Base-by-base conservation (phyloP, 2,113 vertebrate genomes). In the Lophura nycthemera region DNA sequence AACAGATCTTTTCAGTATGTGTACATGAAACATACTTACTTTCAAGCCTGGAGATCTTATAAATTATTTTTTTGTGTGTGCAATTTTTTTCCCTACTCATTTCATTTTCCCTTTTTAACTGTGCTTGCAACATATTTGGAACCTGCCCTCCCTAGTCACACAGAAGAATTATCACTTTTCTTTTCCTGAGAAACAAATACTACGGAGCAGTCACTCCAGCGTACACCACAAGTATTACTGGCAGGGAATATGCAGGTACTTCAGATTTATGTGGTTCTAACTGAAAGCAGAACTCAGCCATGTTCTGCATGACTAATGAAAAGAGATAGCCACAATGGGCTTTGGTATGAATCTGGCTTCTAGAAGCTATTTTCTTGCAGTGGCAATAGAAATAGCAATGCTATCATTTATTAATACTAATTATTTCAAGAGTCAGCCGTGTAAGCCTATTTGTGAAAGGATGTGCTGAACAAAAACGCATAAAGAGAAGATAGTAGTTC, bases 241-340 rank as follows among this genome's bases (percentile, higher is more conserved):
- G 88, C 95, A 92, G 90, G 57, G 73, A 92, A 88, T 69, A 71
- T 47, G 15, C 71, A 96, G 78, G 87, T 87, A 96, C 78, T 91
- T 92, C 82, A 95, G 87, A 93, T 96, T 94, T 96, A 96, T 93
- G 64, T 45, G 73, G 38, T 74, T 91, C 48, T 96, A 95, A 96
- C 87, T 91, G 63, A 91, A 95, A 96, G 81, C 92, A 96, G 94
- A 93, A 92, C 71, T 94, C 94, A 89, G 84, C 87, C 69, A 6
- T 83, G 45, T 80, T 89, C 71, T 93, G 74, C 86, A 78, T 95
- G 81, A 92, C 78, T 92, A 91, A 92, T 77, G 94, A 89, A 96
- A 95, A 95, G 92, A 83, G 89, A 96, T 96, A 96, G 90, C 88
- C 95, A 96, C 96, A 81, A 75, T 1, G 88, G 95, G 80, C 88